Conservation (phyloP, 2,797 vertebrate genomes). For the Hylomyscus alleni region DNA sequence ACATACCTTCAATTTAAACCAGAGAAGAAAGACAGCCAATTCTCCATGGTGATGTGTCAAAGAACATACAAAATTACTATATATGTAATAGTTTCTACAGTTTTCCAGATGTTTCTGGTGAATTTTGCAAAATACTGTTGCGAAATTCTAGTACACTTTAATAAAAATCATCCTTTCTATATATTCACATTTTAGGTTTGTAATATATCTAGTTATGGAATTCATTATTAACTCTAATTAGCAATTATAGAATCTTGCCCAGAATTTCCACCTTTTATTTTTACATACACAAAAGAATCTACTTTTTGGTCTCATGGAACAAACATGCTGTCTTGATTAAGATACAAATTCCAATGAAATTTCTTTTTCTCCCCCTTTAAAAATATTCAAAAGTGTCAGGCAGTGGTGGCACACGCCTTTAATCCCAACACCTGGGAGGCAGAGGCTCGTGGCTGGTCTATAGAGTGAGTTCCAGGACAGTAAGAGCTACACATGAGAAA, state of each 20-base stretch:
- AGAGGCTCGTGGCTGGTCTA: not conserved
- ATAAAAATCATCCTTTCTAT: conserved; percentile 28
- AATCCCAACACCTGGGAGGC: not conserved
- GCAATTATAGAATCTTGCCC: conserved; percentile 21
- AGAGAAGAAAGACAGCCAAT: not conserved
- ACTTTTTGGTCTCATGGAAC: conserved; percentile 45
- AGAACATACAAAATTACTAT: not conserved
- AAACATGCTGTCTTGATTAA: conserved; percentile 50
- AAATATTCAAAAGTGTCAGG: conserved; percentile 20
- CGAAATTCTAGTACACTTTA: conserved; percentile 55
- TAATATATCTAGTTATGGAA: not conserved
- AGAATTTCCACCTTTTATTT: conserved; percentile 57
- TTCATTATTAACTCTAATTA: conserved; percentile 42
- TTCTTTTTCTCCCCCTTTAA: conserved; percentile 70
- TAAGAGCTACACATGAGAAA: not conserved
- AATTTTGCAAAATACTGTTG: conserved; percentile 11
- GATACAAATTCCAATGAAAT: conserved; percentile 68
- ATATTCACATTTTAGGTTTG: conserved; percentile 57
- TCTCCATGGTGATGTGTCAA: not conserved
- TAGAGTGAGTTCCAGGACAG: not conserved
- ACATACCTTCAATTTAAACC: conserved; percentile 39
- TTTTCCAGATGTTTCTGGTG: conserved; percentile 17
- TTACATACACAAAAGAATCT: conserved; percentile 54
- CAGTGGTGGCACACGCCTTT: not conserved
- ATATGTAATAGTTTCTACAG: not conserved